Percentiles rank a stretch among this genome's conserved stretches.
These are phyloP conservation scores for Gymnogyps californianus DNA, from an alignment of 2,113 vertebrate species.

Conservation along the genomic window DNA sequence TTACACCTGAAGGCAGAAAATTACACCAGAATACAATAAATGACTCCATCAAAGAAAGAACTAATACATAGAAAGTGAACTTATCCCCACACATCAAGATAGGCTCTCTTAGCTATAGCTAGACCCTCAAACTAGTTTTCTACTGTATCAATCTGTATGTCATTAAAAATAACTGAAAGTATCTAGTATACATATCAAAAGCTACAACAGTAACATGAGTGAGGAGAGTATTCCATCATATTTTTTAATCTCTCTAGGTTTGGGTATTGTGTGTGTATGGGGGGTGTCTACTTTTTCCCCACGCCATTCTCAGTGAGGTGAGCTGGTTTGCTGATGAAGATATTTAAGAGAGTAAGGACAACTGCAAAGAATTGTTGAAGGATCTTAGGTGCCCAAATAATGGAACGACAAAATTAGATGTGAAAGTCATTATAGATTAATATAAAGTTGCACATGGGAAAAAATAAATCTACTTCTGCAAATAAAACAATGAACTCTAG, in stretches of 20 bases:
- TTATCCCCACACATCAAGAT: not conserved
- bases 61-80: not conserved
- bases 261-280: not conserved
- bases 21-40: not conserved
- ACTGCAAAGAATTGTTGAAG: not conserved
- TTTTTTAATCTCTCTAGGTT: not conserved
- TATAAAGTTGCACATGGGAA: not conserved
- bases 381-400: not conserved
- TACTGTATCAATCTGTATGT: not conserved
- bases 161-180: not conserved
- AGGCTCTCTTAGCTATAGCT: not conserved
- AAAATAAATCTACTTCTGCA: not conserved
- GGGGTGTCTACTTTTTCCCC: not conserved
- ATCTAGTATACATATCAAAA: not conserved
- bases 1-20: not conserved
- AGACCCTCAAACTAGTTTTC: not conserved
- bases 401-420: rapidly evolving
- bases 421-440: not conserved
- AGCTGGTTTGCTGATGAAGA: not conserved
- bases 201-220: not conserved
- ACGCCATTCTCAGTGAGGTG: not conserved
- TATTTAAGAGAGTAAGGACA: not conserved
- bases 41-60: not conserved
- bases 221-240: rapidly evolving
- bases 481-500: not conserved